Conservation (phyloP, 2,888 invertebrate genomes). For the Lithosia quadra region DNA sequence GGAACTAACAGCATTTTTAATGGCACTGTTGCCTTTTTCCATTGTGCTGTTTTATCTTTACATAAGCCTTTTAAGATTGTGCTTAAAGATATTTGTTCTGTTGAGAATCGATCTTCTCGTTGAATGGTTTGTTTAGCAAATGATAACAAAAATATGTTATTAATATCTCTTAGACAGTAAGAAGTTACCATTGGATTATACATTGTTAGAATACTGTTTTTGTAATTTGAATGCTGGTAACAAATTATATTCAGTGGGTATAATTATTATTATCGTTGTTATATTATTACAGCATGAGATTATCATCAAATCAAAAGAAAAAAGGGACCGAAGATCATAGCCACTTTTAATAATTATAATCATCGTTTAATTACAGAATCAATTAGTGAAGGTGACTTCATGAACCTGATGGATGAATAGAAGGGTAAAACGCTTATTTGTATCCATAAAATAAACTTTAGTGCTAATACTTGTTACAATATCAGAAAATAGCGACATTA, state of each 20-base stretch:
- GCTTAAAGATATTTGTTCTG: neutral
- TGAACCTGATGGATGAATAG: neutral
- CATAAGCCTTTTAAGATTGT: conserved; percentile 22
- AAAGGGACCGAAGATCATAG: too few species aligned
- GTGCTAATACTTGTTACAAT: conserved; percentile 25
- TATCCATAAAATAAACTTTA: conserved; percentile 24
- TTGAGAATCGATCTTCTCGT: neutral
- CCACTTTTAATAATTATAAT: conserved; percentile 50
- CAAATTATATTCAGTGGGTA: neutral
- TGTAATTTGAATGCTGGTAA: neutral
- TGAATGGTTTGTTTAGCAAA: neutral
- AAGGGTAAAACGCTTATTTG: neutral
- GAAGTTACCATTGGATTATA: too few species aligned
- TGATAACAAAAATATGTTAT: neutral
- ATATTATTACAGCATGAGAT: too few species aligned
- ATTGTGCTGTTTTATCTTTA: conserved; percentile 38
- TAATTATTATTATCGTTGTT: too few species aligned
- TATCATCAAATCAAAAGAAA: too few species aligned
- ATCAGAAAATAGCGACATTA: conserved; percentile 23
- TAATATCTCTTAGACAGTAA: neutral
- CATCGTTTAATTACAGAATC: conserved; percentile 51
- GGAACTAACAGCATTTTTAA: conserved; percentile 39
- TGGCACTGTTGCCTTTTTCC: conserved; percentile 36
- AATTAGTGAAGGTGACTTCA: conserved; percentile 27
- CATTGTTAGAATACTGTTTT: neutral